A percentile compares a stretch with the other conserved stretches of the same genome.
Conservation (phyloP, 2,888 invertebrate species). For the Timema podura region DNA sequence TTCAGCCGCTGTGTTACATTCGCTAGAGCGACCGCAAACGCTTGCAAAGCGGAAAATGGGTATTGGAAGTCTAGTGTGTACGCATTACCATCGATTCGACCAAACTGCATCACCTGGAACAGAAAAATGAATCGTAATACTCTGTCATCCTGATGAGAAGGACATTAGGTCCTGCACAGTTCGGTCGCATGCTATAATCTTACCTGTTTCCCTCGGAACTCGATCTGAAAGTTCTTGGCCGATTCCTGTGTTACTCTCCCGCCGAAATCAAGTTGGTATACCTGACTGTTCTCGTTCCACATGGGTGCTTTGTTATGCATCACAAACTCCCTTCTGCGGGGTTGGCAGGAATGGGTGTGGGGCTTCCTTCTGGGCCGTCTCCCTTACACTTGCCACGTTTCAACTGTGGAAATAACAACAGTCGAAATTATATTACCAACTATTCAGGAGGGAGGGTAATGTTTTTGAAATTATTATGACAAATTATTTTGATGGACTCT, state of each 20-base stretch:
- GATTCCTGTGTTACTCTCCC: slow-evolving; percentile 99
- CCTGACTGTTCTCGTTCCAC: slow-evolving; percentile 99
- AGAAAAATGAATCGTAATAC: too few relatives aligned
- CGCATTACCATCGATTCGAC: slow-evolving; percentile 96
- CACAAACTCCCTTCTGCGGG: slow-evolving; percentile 72
- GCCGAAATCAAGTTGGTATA: slow-evolving; percentile 98
- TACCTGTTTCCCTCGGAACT: slow-evolving; percentile 94
- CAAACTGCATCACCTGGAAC: slow-evolving; percentile 97
- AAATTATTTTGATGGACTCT: too few relatives aligned
- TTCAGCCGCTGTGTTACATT: slow-evolving; percentile 94
- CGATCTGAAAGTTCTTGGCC: slow-evolving; percentile 99
- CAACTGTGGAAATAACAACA: slow-evolving; percentile 62
- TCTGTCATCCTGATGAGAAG: too few relatives aligned
- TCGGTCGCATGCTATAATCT: too few relatives aligned
- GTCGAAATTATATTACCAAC: too few relatives aligned
- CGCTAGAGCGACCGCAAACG: slow-evolving; percentile 96
- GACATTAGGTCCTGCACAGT: too few relatives aligned
- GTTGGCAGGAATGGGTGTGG: slow-evolving; percentile 16
- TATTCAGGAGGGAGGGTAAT: too few relatives aligned
- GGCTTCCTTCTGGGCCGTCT: slow-evolving; percentile 20
- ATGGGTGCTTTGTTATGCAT: slow-evolving; percentile 97
- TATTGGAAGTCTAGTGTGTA: slow-evolving; percentile 99
- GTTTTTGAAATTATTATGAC: too few relatives aligned
- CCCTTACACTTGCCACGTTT: slow-evolving; percentile 63
- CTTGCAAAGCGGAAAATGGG: slow-evolving; percentile 97